These are phyloP conservation scores for Gonatopus flavifemur DNA, from an alignment of 1,140 invertebrate genomes.

Conservation along the genomic window DNA sequence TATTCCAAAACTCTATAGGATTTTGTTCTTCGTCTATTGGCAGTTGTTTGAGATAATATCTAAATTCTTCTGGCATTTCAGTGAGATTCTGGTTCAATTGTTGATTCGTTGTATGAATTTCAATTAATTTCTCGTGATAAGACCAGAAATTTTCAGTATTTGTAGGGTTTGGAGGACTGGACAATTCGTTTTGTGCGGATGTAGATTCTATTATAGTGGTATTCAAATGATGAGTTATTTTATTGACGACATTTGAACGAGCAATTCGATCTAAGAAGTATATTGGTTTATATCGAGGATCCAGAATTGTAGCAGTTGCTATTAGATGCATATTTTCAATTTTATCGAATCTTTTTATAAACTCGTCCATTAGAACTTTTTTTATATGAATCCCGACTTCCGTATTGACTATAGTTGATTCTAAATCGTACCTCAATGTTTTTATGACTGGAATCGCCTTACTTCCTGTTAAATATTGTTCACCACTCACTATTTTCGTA, in stretches of 20 bases:
- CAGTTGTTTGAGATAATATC: neutral
- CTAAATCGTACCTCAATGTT: neutral
- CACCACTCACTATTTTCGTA: no score
- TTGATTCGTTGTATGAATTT: neutral
- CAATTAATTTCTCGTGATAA: neutral
- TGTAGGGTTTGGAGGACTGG: no score
- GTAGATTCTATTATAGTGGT: no score
- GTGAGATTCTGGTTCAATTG: neutral
- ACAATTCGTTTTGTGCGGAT: no score
- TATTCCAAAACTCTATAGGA: neutral
- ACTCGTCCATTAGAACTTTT: neutral
- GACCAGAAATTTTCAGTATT: no score
- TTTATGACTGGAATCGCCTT: no score
- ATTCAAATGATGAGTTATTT: no score
- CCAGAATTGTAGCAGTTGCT: neutral
- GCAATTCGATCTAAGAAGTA: neutral
- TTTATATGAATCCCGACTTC: neutral
- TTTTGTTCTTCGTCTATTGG: no score
- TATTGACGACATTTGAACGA: no score
- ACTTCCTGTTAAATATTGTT: neutral
- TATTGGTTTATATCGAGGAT: neutral
- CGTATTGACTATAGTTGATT: neutral
- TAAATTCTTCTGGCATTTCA: neutral
- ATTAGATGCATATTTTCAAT: neutral
- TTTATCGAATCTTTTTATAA: neutral